A percentile compares a stretch with the other conserved stretches of the same genome.
phyloP scores from a whole-genome alignment of 2,888 invertebrate genomes.

The Nomada flava region DNA sequence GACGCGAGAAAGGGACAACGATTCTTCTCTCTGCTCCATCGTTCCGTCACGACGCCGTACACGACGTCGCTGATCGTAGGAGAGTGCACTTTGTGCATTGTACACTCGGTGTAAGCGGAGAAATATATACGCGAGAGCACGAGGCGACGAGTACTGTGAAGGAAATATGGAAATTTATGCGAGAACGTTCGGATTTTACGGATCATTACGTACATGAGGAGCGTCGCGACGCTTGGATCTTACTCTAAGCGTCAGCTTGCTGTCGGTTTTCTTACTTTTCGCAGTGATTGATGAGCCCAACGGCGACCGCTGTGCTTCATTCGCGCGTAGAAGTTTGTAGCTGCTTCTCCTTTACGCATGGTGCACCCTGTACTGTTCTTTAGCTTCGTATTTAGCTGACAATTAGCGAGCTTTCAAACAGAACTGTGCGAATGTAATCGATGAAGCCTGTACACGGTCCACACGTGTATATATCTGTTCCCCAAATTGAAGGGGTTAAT shows the following conservation, averaged over 20 bases:
- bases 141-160: background rate
- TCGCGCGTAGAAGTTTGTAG: slow-evolving; percentile 23
- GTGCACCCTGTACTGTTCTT: background rate
- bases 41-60: slow-evolving; percentile 24
- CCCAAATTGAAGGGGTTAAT: too few relatives aligned
- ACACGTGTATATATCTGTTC: background rate
- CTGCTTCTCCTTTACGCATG: slow-evolving; percentile 5
- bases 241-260: slow-evolving; percentile 27
- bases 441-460: too few relatives aligned
- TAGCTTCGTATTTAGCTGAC: background rate
- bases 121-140: background rate
- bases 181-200: slow-evolving; percentile 46
- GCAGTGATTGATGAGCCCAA: slow-evolving; percentile 21
- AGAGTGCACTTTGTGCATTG: slow-evolving; percentile 47
- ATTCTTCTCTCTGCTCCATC: slow-evolving; percentile 9
- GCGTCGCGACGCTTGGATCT: slow-evolving; percentile 13
- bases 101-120: slow-evolving; percentile 11
- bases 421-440: too few relatives aligned
- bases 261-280: slow-evolving; percentile 9
- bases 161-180: slow-evolving; percentile 53
- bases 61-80: background rate
- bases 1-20: slow-evolving; percentile 29
- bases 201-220: slow-evolving; percentile 35
- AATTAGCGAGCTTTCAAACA: too few relatives aligned
- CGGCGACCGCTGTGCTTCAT: slow-evolving; percentile 16